Base-by-base conservation (phyloP, 2,113 vertebrate genomes). In the Chlamydotis undulata region DNA sequence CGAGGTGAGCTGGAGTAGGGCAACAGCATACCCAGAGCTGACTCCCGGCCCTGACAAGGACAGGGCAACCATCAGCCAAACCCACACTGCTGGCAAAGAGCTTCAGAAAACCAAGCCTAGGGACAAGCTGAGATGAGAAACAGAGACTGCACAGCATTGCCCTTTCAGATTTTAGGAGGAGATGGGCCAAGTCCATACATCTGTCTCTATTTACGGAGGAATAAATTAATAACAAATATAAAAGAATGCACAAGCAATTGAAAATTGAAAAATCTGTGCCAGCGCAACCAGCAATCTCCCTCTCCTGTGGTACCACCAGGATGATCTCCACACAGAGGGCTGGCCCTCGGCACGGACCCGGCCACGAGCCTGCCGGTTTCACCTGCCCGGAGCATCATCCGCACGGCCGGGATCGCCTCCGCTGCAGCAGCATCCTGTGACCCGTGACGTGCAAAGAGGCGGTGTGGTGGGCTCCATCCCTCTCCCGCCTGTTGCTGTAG, bases 401-500 rank as follows among this genome's bases (percentile, higher is more conserved):
- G 4, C 89, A 10, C 39, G 43, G 70, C 22, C 52, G 14, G 75
- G 28, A 31, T 17, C 12, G 1, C 2, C 59, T 24, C 37, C 1
- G 33, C 75, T 22, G 78, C 60, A 8, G 76, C 61, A 59, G 74
- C 74, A 14, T 5, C 5, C 23, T 33, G 1, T 0, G 2, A 4
- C 41, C 47, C 3, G 5, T 1, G 0, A 28, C 0, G 4, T 10
- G 39, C 2, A 4, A 77, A 37, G 80, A 17, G 4, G 49, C 33
- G 33, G 9, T 0, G 0, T 0, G 7, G 9, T 19, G 61, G 67
- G 83, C 33, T 88, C 79, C 67, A 17, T 55, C 63, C 61, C 33
- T 75, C 39, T 79, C 19, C 83, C 57, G 90, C 80, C 64, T 87
- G 57, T 78, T 52, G 57, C 85, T 70, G 55, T 6, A 39, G 83